phyloP scores from a whole-genome alignment of 2,888 invertebrate species.

The Thymelicus acteon region DNA sequence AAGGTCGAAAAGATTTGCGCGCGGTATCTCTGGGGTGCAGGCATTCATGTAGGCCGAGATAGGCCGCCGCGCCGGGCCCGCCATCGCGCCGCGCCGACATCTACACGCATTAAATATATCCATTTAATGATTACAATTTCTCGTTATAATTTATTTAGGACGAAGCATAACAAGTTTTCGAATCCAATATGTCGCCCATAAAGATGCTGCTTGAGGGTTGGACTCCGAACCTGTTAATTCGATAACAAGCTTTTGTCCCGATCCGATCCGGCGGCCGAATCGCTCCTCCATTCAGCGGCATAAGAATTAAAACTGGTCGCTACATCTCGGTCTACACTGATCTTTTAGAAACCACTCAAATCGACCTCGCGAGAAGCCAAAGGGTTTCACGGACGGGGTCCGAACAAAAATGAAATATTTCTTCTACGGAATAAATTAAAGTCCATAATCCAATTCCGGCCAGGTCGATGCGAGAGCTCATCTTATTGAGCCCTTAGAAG shows the following conservation, averaged over 20 bases:
- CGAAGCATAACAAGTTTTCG: constrained; percentile 85
- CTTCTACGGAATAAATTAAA: constrained; percentile 82
- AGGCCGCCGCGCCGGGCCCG: constrained; percentile 53
- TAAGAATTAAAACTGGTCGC: constrained; percentile 83
- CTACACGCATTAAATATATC: constrained; percentile 82
- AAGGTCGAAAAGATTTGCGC: constrained; percentile 72
- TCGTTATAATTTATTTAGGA: constrained; percentile 85
- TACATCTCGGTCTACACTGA: constrained; percentile 69
- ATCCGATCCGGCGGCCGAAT: constrained; percentile 65
- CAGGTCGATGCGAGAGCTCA: constrained; percentile 62
- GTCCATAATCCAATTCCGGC: constrained; percentile 78
- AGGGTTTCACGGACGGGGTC: constrained; percentile 77
- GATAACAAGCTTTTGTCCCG: constrained; percentile 75
- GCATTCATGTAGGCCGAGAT: constrained; percentile 81
- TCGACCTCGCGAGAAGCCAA: constrained; percentile 65
- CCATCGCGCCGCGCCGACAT: constrained; percentile 55
- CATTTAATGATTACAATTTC: constrained; percentile 84
- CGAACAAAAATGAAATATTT: constrained; percentile 80
- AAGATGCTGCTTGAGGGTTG: constrained; percentile 83
- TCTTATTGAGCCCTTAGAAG: constrained; percentile 72
- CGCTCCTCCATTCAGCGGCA: constrained; percentile 73
- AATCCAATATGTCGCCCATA: constrained; percentile 85
- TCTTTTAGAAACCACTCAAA: constrained; percentile 75
- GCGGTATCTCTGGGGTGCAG: constrained; percentile 73
- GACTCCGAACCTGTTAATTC: constrained; percentile 74